phyloP scores from a whole-genome alignment of 2,113 vertebrate genomes.

The Brienomyrus longianalis region DNA sequence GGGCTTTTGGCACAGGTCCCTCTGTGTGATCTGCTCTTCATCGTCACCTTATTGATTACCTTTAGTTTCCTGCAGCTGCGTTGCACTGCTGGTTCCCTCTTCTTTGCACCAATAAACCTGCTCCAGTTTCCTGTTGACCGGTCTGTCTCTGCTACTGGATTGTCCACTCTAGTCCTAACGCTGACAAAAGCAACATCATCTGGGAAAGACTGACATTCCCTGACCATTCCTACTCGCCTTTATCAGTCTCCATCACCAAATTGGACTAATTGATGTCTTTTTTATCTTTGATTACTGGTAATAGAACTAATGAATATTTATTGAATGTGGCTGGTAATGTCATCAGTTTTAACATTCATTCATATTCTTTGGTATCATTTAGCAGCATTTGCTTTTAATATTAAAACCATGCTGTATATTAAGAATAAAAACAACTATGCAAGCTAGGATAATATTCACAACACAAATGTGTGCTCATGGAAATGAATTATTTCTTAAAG shows the following conservation, averaged over 20 bases:
- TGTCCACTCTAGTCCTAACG: neutral
- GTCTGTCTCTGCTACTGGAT: neutral
- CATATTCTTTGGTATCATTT: neutral
- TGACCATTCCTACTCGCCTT: neutral
- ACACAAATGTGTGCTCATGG: neutral
- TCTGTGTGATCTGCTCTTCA: neutral
- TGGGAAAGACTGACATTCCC: neutral
- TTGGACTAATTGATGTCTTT: neutral
- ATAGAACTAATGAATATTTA: neutral
- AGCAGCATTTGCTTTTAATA: neutral
- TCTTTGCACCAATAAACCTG: neutral
- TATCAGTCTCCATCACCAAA: neutral
- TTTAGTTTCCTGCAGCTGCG: neutral
- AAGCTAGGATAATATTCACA: neutral
- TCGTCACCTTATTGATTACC: neutral
- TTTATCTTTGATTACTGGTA: neutral
- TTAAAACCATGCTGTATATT: neutral
- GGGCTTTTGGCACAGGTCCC: neutral
- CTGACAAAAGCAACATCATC: neutral
- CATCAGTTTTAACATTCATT: neutral
- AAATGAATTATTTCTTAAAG: neutral
- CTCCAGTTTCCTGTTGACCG: neutral
- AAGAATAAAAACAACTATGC: neutral
- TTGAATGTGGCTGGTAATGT: neutral
- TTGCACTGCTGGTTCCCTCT: neutral